These are phyloP conservation scores for Allophyes oxyacanthae DNA, from an alignment of 2,888 invertebrate genomes.

Conservation along the genomic window DNA sequence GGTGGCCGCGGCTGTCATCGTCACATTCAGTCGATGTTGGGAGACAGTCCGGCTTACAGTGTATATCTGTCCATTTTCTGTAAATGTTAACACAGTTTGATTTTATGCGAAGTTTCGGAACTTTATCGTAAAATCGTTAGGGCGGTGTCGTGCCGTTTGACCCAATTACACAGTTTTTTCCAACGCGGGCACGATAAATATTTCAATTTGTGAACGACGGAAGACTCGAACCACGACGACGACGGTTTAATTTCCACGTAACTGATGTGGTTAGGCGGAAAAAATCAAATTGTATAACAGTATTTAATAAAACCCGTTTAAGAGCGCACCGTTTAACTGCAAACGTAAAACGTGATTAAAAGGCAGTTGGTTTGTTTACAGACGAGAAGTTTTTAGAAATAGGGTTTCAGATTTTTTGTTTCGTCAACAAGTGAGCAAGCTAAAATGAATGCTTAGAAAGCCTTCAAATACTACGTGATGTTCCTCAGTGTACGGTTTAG, in stretches of 20 bases:
- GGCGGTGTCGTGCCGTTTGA: constrained; percentile 52
- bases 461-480: constrained; percentile 68
- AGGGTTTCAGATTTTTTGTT: too few relatives aligned
- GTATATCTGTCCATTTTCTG: constrained; percentile 45
- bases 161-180: constrained; percentile 54
- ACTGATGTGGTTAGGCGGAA: constrained; percentile 31
- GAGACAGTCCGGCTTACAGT: constrained; percentile 48
- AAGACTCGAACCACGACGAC: constrained; percentile 18
- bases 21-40: constrained; percentile 69
- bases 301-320: constrained; percentile 8
- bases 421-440: background rate
- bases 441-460: constrained; percentile 52
- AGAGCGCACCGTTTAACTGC: background rate
- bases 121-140: constrained; percentile 36
- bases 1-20: constrained; percentile 58
- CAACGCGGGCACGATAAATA: constrained; percentile 43
- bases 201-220: constrained; percentile 51
- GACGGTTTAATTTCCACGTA: constrained; percentile 32
- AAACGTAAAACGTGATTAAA: background rate
- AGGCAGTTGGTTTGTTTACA: background rate
- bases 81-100: constrained; percentile 35
- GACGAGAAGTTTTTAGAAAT: background rate
- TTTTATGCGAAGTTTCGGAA: constrained; percentile 42
- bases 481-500: constrained; percentile 63
- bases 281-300: constrained; percentile 21